These are phyloP conservation scores for Todiramphus chloris DNA, from an alignment of 2,113 vertebrate species.

Conservation along the genomic window DNA sequence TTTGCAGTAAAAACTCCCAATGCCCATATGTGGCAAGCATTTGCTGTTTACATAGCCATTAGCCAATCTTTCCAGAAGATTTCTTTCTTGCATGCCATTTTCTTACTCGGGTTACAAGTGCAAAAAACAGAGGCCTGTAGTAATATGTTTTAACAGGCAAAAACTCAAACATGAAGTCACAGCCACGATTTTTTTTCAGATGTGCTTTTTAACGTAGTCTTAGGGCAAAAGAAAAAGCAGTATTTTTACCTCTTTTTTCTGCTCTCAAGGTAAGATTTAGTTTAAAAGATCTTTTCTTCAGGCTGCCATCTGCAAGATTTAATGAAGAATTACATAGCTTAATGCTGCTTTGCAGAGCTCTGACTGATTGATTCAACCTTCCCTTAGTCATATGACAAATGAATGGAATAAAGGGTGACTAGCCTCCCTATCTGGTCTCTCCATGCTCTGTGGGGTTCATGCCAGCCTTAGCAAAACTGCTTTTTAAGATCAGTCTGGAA, in stretches of 20 bases:
- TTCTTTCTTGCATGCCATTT: slow-evolving; percentile 58
- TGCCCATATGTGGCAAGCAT: slow-evolving; percentile 66
- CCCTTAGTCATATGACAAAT: slow-evolving; percentile 17
- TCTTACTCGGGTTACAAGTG: slow-evolving; percentile 61
- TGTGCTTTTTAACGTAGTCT: slow-evolving; percentile 47
- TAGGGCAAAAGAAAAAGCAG: neutral
- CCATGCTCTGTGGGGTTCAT: neutral
- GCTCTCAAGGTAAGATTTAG: neutral
- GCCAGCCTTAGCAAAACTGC: neutral
- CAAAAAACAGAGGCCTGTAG: slow-evolving; percentile 47
- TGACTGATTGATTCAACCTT: slow-evolving; percentile 28
- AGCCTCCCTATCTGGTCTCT: neutral
- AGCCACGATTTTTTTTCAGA: slow-evolving; percentile 40
- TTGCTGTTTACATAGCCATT: slow-evolving; percentile 69
- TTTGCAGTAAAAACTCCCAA: slow-evolving; percentile 29
- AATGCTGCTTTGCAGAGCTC: neutral
- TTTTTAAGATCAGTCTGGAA: slow-evolving; percentile 17
- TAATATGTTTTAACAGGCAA: slow-evolving; percentile 67
- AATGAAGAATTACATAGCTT: slow-evolving; percentile 30
- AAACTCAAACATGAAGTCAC: slow-evolving; percentile 65
- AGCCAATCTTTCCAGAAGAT: slow-evolving; percentile 66
- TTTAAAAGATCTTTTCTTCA: neutral
- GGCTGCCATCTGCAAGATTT: slow-evolving; percentile 30
- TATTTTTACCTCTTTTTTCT: neutral
- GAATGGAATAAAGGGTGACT: neutral